Percentiles rank a stretch among this genome's conserved stretches.
Conservation (phyloP, 2,113 vertebrate species). For the Eubucco bourcierii region DNA sequence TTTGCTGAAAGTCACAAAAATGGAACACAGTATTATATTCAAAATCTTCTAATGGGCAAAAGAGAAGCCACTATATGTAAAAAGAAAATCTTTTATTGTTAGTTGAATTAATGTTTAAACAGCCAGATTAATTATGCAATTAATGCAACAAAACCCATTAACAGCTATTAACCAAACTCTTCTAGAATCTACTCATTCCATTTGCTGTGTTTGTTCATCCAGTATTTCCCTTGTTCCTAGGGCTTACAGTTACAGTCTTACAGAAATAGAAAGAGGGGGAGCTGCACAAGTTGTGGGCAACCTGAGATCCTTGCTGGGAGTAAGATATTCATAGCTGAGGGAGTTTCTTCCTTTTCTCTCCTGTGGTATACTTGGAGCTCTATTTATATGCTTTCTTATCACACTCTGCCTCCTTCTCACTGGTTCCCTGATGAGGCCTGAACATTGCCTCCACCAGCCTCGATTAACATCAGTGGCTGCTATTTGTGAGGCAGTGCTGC, state of each 20-base stretch:
- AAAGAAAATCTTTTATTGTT: neutral
- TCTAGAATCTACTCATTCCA: neutral
- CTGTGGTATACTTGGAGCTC: neutral
- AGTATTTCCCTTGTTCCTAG: neutral
- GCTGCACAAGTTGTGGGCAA: neutral
- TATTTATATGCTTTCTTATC: neutral
- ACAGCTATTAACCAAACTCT: neutral
- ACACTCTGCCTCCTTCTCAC: neutral
- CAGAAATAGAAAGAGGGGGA: neutral
- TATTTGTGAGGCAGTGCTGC: neutral
- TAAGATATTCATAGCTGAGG: neutral
- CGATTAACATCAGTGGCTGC: neutral
- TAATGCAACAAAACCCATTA: neutral
- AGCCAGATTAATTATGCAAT: neutral
- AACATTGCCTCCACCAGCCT: neutral
- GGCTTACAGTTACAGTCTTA: neutral
- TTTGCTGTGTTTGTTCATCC: neutral
- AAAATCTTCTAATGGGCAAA: neutral
- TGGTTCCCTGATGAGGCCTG: neutral
- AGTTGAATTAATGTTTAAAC: neutral
- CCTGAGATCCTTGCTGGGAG: neutral
- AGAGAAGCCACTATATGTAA: neutral
- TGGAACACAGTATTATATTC: neutral
- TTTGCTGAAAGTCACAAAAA: conserved; percentile 13
- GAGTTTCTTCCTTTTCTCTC: conserved; percentile 19